These are phyloP conservation scores for Danio albolineatus DNA, from an alignment of 2,797 vertebrate genomes.

Conservation along the genomic window DNA sequence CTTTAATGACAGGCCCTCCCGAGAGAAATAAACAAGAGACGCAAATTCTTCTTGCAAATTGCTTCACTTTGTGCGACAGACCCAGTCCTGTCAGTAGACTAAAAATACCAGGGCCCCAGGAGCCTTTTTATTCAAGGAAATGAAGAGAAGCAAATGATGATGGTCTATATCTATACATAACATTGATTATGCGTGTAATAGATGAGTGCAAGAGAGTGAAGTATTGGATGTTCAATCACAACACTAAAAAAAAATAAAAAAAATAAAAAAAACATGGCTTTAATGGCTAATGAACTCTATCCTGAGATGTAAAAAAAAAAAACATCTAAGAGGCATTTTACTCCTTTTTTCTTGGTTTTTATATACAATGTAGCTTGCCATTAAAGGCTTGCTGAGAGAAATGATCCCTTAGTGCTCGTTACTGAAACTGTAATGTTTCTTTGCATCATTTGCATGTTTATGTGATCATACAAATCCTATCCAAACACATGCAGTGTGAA, in stretches of 20 bases:
- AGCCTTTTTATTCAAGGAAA: slow-evolving; percentile 47
- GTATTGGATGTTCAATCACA: slow-evolving; percentile 31
- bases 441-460: slow-evolving; percentile 14
- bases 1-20: slow-evolving; percentile 66
- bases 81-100: slow-evolving; percentile 49
- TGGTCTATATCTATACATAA: slow-evolving; percentile 41
- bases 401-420: slow-evolving; percentile 36
- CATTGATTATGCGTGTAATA: slow-evolving; percentile 51
- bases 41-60: slow-evolving; percentile 56
- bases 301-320: slow-evolving; percentile 22
- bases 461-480: background rate
- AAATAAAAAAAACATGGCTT: too few species aligned
- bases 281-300: slow-evolving; percentile 58
- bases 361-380: slow-evolving; percentile 45
- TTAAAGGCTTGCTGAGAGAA: slow-evolving; percentile 39
- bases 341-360: slow-evolving; percentile 18
- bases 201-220: slow-evolving; percentile 32
- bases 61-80: slow-evolving; percentile 61
- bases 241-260: slow-evolving; percentile 27
- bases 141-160: slow-evolving; percentile 45
- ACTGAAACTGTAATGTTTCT: background rate
- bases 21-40: slow-evolving; percentile 51
- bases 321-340: slow-evolving; percentile 45
- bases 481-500: too few species aligned
- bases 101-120: slow-evolving; percentile 55